Percentiles rank a stretch among this genome's conserved stretches.
Evolutionary conservation across 1,140 invertebrate species (phyloP).

Genomic region (Tetraneura akinire): DNA sequence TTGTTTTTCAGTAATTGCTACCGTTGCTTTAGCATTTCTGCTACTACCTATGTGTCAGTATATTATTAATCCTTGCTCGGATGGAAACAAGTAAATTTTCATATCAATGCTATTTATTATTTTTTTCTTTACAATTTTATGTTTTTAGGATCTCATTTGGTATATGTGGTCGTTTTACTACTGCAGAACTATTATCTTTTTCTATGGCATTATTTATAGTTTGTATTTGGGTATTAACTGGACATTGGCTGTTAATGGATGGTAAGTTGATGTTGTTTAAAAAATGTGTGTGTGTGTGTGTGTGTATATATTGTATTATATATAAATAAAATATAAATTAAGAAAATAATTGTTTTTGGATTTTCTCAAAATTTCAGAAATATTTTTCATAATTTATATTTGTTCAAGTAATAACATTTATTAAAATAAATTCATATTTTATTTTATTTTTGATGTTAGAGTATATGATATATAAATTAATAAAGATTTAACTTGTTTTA

Average conservation of each 20-base stretch:
- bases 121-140: neutral
- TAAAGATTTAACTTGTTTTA: too few species aligned
- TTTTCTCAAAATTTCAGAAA: too few species aligned
- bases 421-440: too few species aligned
- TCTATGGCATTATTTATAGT: slow-evolving; percentile 90
- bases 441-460: too few species aligned
- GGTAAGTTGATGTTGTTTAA: too few species aligned
- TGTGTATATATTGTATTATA: too few species aligned
- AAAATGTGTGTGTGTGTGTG: too few species aligned
- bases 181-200: slow-evolving; percentile 91
- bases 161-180: slow-evolving; percentile 85
- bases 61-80: slow-evolving; percentile 83
- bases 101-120: neutral
- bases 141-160: slow-evolving; percentile 81
- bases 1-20: slow-evolving; percentile 83
- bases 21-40: slow-evolving; percentile 92
- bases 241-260: slow-evolving; percentile 98
- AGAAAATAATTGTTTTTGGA: too few species aligned
- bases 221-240: slow-evolving; percentile 94
- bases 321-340: too few species aligned
- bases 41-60: slow-evolving; percentile 97
- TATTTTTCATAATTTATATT: too few species aligned
- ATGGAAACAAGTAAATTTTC: slow-evolving; percentile 68
- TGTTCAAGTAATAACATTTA: too few species aligned
- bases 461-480: too few species aligned